Base-by-base conservation (phyloP, 1,140 invertebrate genomes). In the Panagrolaimus sp. region DNA sequence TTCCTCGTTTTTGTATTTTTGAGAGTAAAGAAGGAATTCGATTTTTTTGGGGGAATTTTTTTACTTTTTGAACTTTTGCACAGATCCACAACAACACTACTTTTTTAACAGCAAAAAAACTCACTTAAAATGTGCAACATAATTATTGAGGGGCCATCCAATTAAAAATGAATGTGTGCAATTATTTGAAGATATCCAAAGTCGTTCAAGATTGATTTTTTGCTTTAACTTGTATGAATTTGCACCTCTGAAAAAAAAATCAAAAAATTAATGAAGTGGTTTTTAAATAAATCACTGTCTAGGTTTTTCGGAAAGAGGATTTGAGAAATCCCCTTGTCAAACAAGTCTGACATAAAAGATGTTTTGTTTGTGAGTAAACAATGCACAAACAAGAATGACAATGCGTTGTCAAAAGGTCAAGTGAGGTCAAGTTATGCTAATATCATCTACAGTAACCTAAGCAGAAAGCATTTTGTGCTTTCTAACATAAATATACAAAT, bases 91-190 rank as follows among this genome's bases (percentile, higher is more conserved):
- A 38, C 32, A 38, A 38, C 32, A 38, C 2, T 4, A 38, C 32
- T 4, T 38, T 63, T 3, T 43, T n/a, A 3, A 4, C 17, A 47
- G 21, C 5, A 68, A 72, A 71, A 52, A 32, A 76, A 68, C 64
- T n/a, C 78, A 81, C 69, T 71, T 74, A 69, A 86, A 86, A 63
- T 84, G 85, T 10, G 83, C 85, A 15, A 86, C 83, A 47, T 80
- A 77, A 63, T 86, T 86, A 65, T 73, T 79, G 5, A 83, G 80
- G 5, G 74, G 72, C 86, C 86, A 86, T 45, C 86, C 86, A 65
- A 86, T 79, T 15, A 86, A 81, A 74, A 86, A 86, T 0, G 85
- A 86, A 46, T 77, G 73, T 8, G 84, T 78, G 73, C 58, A 85
- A 76, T 68, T 85, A 78, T 72, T 84, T 74, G 63, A 85, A 63